Conservation (phyloP, 2,113 vertebrate genomes). For the Fregata magnificens region DNA sequence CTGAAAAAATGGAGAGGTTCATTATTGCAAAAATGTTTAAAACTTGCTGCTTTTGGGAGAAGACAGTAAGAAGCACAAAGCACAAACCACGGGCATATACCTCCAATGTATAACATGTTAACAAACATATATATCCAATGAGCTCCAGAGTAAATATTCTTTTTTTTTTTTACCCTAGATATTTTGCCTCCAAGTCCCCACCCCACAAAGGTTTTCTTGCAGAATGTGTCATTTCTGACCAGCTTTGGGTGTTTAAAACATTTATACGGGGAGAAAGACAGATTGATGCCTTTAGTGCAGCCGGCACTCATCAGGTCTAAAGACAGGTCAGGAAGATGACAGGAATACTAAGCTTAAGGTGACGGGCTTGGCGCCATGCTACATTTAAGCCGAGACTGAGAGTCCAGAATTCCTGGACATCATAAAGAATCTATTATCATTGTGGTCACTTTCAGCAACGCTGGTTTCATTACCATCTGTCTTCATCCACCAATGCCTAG, state of each 20-base stretch:
- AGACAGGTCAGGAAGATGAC: conserved; percentile 74
- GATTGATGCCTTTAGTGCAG: conserved; percentile 75
- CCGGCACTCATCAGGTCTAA: conserved; percentile 68
- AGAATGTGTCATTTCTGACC: conserved; percentile 59
- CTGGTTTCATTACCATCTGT: conserved; percentile 81
- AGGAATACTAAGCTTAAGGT: conserved; percentile 69
- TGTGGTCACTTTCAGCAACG: conserved; percentile 79
- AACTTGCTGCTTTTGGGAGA: neutral
- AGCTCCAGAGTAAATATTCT: neutral
- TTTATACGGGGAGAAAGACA: conserved; percentile 71
- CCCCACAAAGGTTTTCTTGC: conserved; percentile 19
- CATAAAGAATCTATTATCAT: conserved; percentile 82
- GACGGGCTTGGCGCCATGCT: conserved; percentile 74
- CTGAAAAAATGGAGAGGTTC: neutral
- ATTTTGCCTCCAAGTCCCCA: neutral
- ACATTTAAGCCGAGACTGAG: conserved; percentile 75
- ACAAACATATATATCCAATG: neutral
- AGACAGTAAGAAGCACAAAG: neutral
- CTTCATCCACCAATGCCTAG: conserved; percentile 72
- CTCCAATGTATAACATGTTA: neutral
- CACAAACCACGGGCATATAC: neutral
- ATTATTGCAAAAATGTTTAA: neutral
- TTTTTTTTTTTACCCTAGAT: neutral
- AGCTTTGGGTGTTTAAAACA: conserved; percentile 73
- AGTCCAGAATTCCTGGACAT: conserved; percentile 80